Percentiles rank a stretch among this genome's conserved stretches.
These are phyloP conservation scores for Heterodera filipjevi DNA, from an alignment of 2,888 invertebrate genomes.

Conservation along the genomic window DNA sequence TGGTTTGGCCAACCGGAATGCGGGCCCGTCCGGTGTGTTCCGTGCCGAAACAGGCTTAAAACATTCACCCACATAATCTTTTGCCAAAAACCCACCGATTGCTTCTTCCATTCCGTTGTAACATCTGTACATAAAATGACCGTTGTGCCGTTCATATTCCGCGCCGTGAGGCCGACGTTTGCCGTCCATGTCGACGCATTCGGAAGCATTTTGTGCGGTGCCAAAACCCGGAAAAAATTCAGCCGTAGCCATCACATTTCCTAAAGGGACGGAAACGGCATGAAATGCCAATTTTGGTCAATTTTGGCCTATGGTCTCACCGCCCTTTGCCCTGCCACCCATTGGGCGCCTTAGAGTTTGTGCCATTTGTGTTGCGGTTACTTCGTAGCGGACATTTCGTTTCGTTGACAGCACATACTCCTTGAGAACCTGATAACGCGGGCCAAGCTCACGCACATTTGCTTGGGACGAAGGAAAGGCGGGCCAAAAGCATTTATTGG, in stretches of 20 bases:
- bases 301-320: background rate
- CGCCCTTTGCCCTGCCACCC: background rate
- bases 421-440: constrained; percentile 32
- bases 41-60: constrained; percentile 44
- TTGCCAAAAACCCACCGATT: constrained; percentile 30
- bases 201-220: constrained; percentile 14
- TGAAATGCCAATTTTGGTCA: background rate
- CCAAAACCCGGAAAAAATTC: constrained; percentile 17
- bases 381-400: constrained; percentile 32
- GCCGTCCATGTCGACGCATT: constrained; percentile 42
- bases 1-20: constrained; percentile 42
- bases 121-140: constrained; percentile 46
- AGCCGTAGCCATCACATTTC: constrained; percentile 23
- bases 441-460: constrained; percentile 14
- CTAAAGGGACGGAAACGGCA: background rate
- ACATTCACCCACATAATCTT: background rate
- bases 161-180: constrained; percentile 36
- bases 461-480: background rate
- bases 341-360: background rate
- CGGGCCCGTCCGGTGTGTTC: constrained; percentile 43
- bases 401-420: constrained; percentile 26
- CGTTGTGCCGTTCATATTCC: constrained; percentile 44
- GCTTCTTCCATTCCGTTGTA: constrained; percentile 47
- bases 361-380: background rate
- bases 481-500: background rate